Conservation (phyloP, 2,797 vertebrate genomes). For the Danio jaintianensis region DNA sequence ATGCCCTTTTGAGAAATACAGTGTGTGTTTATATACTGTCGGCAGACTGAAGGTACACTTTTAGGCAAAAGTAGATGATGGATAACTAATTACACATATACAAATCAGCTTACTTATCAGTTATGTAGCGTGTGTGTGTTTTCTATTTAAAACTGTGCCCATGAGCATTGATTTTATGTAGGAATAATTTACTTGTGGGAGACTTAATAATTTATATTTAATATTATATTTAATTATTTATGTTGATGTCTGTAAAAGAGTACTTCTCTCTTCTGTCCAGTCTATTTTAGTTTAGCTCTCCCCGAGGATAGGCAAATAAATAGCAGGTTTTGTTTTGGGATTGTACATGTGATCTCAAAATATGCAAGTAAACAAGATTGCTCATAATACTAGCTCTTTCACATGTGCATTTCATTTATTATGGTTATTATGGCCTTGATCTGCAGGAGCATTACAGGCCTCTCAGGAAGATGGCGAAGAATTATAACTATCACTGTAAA, state of each 20-base stretch:
- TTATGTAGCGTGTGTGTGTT: neutral
- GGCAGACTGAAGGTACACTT: neutral
- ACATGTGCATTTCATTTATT: conserved; percentile 14
- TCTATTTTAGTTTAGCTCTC: neutral
- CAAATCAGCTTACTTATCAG: neutral
- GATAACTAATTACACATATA: neutral
- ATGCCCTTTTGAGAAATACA: neutral
- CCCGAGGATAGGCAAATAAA: conserved; percentile 16
- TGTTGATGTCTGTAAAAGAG: neutral
- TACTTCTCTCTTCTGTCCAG: neutral
- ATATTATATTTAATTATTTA: neutral
- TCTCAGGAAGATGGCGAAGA: neutral
- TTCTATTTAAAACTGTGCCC: neutral
- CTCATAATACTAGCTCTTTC: conserved; percentile 1
- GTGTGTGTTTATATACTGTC: neutral
- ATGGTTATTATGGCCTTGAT: conserved; percentile 2
- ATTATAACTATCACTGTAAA: conserved; percentile 3
- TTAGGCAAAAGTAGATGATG: neutral
- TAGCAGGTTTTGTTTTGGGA: conserved; percentile 20
- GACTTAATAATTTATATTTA: neutral
- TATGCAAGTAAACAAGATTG: conserved; percentile 5
- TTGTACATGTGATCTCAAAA: neutral
- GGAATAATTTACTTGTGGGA: neutral
- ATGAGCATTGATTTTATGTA: neutral
- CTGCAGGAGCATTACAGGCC: conserved; percentile 15